Evolutionary conservation across 2,797 vertebrate genomes (phyloP).

Genomic region (Nannoperca obscura): DNA sequence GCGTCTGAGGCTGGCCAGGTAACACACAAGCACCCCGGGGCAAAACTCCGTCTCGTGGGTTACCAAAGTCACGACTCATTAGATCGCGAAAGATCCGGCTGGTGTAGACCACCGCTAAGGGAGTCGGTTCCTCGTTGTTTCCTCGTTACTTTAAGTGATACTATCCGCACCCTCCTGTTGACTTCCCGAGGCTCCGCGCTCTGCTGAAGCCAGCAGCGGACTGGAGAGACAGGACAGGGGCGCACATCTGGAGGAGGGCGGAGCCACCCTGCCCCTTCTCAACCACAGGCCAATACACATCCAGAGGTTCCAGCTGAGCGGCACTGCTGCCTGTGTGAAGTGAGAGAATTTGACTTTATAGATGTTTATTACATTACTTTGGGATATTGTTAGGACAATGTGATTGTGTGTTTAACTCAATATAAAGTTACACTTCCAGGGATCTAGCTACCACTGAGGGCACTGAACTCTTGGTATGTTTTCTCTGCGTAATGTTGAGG

Average conservation of each 20-base stretch:
- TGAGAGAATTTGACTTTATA: background rate
- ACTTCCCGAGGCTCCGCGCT: slow-evolving; percentile 62
- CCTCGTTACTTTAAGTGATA: slow-evolving; percentile 14
- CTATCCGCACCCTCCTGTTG: slow-evolving; percentile 56
- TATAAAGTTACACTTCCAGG: too few species aligned
- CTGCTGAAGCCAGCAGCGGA: slow-evolving; percentile 60
- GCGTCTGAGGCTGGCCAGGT: slow-evolving; percentile 61
- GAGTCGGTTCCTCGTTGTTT: slow-evolving; percentile 7
- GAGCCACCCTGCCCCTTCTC: slow-evolving; percentile 47
- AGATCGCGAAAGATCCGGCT: background rate
- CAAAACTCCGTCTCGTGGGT: slow-evolving; percentile 31
- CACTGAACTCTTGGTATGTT: background rate
- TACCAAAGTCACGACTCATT: slow-evolving; percentile 21
- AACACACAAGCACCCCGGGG: background rate
- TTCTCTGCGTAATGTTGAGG: background rate
- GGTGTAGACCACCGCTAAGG: background rate
- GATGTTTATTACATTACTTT: background rate
- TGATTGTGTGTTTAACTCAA: background rate
- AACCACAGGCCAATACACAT: slow-evolving; percentile 55
- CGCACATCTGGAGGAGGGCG: slow-evolving; percentile 81
- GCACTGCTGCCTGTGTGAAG: slow-evolving; percentile 10
- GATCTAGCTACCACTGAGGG: background rate
- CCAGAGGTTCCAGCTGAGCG: slow-evolving; percentile 51
- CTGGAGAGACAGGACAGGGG: slow-evolving; percentile 45
- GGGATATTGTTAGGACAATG: background rate